phyloP scores from a whole-genome alignment of 2,888 invertebrate species.

The Drosophila mimica region DNA sequence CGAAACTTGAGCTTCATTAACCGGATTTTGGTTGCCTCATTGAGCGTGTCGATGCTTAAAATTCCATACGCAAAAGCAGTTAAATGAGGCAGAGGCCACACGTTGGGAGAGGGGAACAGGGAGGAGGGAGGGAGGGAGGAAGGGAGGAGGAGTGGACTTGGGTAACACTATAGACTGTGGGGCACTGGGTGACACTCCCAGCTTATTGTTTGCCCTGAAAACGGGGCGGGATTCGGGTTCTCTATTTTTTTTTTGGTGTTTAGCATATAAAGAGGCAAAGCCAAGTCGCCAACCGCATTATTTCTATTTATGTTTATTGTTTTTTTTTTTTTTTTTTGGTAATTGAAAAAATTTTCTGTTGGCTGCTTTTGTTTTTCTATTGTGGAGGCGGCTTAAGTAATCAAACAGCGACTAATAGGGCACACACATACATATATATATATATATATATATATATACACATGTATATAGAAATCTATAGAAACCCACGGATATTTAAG shows the following conservation, averaged over 20 bases:
- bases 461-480: constrained; percentile 13
- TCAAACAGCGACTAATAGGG: constrained; percentile 59
- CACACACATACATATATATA: constrained; percentile 19
- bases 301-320: not conserved
- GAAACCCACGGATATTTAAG: constrained; percentile 38
- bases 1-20: not conserved
- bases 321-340: constrained; percentile 45
- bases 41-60: constrained; percentile 34
- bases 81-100: constrained; percentile 1
- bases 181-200: constrained; percentile 48
- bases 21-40: constrained; percentile 8
- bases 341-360: constrained; percentile 67
- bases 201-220: constrained; percentile 22
- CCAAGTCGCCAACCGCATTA: constrained; percentile 43
- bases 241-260: constrained; percentile 43
- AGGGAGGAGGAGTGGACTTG: not conserved
- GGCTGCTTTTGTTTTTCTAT: constrained; percentile 32
- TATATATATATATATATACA: not conserved
- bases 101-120: not conserved
- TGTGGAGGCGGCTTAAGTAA: constrained; percentile 71
- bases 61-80: constrained; percentile 8
- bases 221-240: constrained; percentile 3
- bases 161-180: not conserved
- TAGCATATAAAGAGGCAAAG: constrained; percentile 69
- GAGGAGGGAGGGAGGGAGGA: not conserved